A percentile compares a stretch with the other conserved stretches of the same genome.
Evolutionary conservation across 2,113 vertebrate species (phyloP).

Genomic region (Sula dactylatra): DNA sequence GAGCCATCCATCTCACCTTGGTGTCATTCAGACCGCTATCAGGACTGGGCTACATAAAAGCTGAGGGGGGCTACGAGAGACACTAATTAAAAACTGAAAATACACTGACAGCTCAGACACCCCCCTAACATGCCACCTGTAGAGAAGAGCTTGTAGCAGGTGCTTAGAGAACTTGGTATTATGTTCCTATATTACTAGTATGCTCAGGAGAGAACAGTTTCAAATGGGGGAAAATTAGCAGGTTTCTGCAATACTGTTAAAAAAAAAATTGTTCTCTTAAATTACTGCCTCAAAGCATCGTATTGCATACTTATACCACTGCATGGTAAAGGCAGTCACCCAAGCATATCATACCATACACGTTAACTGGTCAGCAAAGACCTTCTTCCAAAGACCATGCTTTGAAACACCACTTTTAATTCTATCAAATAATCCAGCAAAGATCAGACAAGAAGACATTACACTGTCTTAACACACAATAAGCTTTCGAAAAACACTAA

Average conservation of each 20-base stretch:
- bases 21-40: not conserved
- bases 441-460: not conserved
- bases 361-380: not conserved
- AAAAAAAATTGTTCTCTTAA: not conserved
- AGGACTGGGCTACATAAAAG: not conserved
- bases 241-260: not conserved
- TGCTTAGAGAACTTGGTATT: not conserved
- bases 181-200: not conserved
- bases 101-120: not conserved
- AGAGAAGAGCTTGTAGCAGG: not conserved
- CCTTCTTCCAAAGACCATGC: not conserved
- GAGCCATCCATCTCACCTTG: not conserved
- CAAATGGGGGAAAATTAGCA: not conserved
- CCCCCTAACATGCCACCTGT: not conserved
- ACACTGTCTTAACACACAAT: not conserved
- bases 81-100: not conserved
- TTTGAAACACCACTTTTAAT: not conserved
- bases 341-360: not conserved
- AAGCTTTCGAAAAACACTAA: not conserved
- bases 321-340: not conserved
- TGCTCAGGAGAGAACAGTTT: not conserved
- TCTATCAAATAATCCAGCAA: not conserved
- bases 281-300: not conserved
- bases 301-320: not conserved
- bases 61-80: not conserved